A percentile compares a stretch with the other conserved stretches of the same genome.
phyloP scores from a whole-genome alignment of 1,140 invertebrate species.

The Macrobrachium nipponense region DNA sequence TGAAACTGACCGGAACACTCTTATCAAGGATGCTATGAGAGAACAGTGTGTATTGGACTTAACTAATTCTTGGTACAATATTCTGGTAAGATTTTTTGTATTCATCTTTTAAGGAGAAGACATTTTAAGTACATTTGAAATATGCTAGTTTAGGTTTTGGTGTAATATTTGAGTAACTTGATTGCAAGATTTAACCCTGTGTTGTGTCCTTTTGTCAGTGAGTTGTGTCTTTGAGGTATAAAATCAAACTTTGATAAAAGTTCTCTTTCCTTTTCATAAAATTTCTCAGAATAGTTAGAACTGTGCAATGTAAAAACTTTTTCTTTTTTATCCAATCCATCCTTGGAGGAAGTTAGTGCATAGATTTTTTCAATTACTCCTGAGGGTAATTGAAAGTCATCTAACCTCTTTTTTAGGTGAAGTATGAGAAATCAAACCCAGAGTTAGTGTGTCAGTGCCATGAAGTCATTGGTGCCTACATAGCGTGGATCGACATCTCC shows the following conservation, averaged over 20 bases:
- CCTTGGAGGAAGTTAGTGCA: no score
- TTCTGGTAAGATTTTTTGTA: conserved; percentile 70
- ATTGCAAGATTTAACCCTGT: no score
- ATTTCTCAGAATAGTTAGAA: no score
- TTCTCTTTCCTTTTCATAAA: no score
- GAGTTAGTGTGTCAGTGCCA: conserved; percentile 71
- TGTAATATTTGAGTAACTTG: no score
- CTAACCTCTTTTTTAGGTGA: conserved; percentile 67
- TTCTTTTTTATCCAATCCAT: no score
- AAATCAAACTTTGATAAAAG: no score
- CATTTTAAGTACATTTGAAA: no score
- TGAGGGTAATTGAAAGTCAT: not conserved
- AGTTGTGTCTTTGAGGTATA: no score
- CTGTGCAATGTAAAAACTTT: no score
- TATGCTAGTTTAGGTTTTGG: no score
- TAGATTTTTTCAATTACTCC: not conserved
- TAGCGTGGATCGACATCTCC: conserved; percentile 75
- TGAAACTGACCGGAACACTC: conserved; percentile 71
- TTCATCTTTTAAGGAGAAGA: not conserved
- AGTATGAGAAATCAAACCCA: conserved; percentile 69
- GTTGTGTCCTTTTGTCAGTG: no score
- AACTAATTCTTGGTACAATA: conserved; percentile 74
- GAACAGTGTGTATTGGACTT: conserved; percentile 71
- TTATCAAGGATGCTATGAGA: conserved; percentile 74
- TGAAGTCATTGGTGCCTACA: conserved; percentile 73